Evolutionary conservation across 1,140 invertebrate species (phyloP).

Genomic region (Armadillidium nasatum): DNA sequence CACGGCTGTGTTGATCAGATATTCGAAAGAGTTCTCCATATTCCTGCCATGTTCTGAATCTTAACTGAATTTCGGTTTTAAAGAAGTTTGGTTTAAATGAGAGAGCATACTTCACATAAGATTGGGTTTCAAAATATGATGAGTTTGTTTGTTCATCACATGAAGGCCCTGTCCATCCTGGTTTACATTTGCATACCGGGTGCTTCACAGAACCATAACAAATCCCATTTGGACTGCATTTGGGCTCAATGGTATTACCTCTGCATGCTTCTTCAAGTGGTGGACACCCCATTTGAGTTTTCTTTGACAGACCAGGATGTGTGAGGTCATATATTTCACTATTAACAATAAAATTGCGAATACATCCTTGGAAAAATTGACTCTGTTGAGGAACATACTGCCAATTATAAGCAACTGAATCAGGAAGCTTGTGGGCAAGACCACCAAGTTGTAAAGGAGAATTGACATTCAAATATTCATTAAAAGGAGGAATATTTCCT

Average conservation of each 20-base stretch:
- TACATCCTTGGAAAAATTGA: slow-evolving; percentile 84
- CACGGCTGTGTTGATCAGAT: slow-evolving; percentile 87
- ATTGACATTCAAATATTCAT: slow-evolving; percentile 94
- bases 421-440: slow-evolving; percentile 70
- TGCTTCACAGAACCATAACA: slow-evolving; percentile 85
- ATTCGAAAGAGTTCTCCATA: slow-evolving; percentile 87
- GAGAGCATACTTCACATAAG: slow-evolving; percentile 91
- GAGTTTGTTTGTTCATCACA: slow-evolving; percentile 80
- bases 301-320: slow-evolving; percentile 73
- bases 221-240: slow-evolving; percentile 84
- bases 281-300: slow-evolving; percentile 76
- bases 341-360: slow-evolving; percentile 90
- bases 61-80: slow-evolving; percentile 82
- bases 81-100: slow-evolving; percentile 90
- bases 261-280: slow-evolving; percentile 84
- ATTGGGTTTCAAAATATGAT: slow-evolving; percentile 82
- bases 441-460: slow-evolving; percentile 90
- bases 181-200: slow-evolving; percentile 83
- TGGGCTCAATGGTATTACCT: slow-evolving; percentile 65
- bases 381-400: slow-evolving; percentile 78
- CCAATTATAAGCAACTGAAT: slow-evolving; percentile 78
- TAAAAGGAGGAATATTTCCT: slow-evolving; percentile 85
- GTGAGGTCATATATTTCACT: slow-evolving; percentile 90
- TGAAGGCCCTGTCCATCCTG: slow-evolving; percentile 81
- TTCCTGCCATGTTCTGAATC: slow-evolving; percentile 86